Evolutionary conservation across 2,797 vertebrate genomes (phyloP).

Genomic region (Chiroxiphia lanceolata): DNA sequence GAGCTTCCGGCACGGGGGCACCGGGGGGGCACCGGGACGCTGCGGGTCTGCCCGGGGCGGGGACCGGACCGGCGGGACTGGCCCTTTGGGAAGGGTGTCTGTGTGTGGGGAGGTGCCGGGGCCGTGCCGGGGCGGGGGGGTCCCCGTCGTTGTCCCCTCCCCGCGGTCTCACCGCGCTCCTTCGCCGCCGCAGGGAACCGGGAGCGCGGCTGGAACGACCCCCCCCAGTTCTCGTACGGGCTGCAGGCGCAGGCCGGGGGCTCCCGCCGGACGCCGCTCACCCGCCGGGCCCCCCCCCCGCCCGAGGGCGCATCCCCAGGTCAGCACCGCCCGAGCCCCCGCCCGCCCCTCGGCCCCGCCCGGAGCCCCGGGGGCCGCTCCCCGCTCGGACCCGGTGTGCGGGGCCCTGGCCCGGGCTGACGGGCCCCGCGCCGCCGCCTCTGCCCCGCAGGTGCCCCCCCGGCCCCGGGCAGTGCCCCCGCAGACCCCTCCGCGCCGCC

Average conservation of each 20-base stretch:
- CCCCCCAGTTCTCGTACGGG: slow-evolving; percentile 91
- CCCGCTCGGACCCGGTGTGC: not conserved
- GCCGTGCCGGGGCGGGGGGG: not conserved
- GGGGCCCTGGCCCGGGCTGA: not conserved
- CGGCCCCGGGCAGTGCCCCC: not conserved
- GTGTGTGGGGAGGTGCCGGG: not conserved
- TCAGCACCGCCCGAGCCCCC: not conserved
- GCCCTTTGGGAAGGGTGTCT: too few species aligned
- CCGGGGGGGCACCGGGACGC: too few species aligned
- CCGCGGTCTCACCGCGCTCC: not conserved
- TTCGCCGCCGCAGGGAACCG: slow-evolving; percentile 73
- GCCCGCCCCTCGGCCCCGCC: not conserved
- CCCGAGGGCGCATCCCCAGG: not conserved
- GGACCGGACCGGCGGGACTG: not conserved
- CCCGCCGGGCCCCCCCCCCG: slow-evolving; percentile 74
- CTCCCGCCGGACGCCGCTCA: slow-evolving; percentile 74
- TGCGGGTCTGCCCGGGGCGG: not conserved
- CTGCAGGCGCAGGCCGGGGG: slow-evolving; percentile 79
- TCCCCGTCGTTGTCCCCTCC: not conserved
- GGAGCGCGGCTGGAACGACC: slow-evolving; percentile 93
- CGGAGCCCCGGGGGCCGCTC: not conserved
- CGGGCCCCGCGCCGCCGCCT: not conserved
- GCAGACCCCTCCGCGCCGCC: slow-evolving; percentile 43
- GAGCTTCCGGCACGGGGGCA: not conserved
- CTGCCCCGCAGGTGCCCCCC: not conserved